Conservation (phyloP, 2,113 vertebrate species). For the Syngnathoides biaculeatus region DNA sequence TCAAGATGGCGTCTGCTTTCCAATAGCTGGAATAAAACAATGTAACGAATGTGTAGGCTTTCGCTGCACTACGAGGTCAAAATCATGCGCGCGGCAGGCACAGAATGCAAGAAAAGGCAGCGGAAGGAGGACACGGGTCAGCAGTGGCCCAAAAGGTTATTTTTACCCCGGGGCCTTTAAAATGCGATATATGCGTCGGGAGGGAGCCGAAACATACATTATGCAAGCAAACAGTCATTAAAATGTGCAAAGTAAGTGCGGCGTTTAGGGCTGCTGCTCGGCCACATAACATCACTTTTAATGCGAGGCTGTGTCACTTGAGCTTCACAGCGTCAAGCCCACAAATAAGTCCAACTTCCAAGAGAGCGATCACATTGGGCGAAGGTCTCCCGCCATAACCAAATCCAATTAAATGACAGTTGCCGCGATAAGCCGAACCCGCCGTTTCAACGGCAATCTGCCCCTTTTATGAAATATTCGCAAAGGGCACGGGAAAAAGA, state of each 20-base stretch:
- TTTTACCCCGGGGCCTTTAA: neutral
- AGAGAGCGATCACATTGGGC: slow-evolving; percentile 22
- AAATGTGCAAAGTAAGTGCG: slow-evolving; percentile 3
- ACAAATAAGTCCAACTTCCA: slow-evolving; percentile 15
- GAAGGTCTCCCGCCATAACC: slow-evolving; percentile 27
- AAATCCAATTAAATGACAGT: slow-evolving; percentile 44
- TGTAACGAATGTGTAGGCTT: slow-evolving; percentile 2
- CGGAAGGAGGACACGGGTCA: neutral
- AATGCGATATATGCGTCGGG: neutral
- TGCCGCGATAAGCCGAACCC: slow-evolving; percentile 37
- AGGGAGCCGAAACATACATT: neutral
- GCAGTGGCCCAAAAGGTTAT: neutral
- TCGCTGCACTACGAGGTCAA: neutral
- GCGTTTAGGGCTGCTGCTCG: neutral
- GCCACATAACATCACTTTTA: slow-evolving; percentile 6
- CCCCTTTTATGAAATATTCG: slow-evolving; percentile 62
- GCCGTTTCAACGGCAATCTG: slow-evolving; percentile 47
- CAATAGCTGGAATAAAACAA: slow-evolving; percentile 3
- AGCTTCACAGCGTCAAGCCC: neutral
- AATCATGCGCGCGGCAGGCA: neutral
- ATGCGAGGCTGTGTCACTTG: neutral
- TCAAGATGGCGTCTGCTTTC: neutral
- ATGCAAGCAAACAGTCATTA: slow-evolving; percentile 1
- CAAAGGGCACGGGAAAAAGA: slow-evolving; percentile 57
- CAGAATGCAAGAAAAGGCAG: neutral